Conservation (phyloP, 2,113 vertebrate genomes). For the Bettongia penicillata region DNA sequence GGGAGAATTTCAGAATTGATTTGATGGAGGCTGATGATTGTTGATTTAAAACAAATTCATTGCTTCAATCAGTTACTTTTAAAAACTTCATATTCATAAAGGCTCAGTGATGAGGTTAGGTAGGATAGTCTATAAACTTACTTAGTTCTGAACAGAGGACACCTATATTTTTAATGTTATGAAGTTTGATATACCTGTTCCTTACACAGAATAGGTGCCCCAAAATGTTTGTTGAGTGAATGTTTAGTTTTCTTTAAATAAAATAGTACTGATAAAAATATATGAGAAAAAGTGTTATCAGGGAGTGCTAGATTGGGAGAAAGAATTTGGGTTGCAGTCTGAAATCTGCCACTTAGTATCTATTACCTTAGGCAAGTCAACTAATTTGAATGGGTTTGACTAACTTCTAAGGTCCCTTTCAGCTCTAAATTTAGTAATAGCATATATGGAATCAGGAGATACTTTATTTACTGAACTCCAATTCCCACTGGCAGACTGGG, state of each 20-base stretch:
- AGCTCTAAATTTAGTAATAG: background rate
- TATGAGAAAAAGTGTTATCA: background rate
- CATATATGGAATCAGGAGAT: background rate
- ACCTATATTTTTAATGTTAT: conserved; percentile 29
- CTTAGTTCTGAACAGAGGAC: conserved; percentile 8
- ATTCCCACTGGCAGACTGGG: background rate
- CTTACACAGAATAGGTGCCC: background rate
- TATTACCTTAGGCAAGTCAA: background rate
- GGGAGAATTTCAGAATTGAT: conserved; percentile 59
- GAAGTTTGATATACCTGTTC: conserved; percentile 56
- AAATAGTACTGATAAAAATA: conserved; percentile 58
- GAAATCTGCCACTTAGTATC: background rate
- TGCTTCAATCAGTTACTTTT: conserved; percentile 71
- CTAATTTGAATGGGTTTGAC: background rate
- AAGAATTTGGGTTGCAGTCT: background rate
- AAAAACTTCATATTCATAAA: conserved; percentile 46
- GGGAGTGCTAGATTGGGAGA: background rate
- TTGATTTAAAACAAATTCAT: conserved; percentile 65
- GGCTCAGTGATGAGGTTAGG: conserved; percentile 4
- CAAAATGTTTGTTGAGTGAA: background rate
- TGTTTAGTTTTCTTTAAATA: conserved; percentile 26
- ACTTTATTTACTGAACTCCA: background rate
- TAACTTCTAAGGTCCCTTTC: background rate
- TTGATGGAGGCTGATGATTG: conserved; percentile 49
- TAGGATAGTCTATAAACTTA: conserved; percentile 6